phyloP scores from a whole-genome alignment of 2,113 vertebrate species.

The Takifugu flavidus region DNA sequence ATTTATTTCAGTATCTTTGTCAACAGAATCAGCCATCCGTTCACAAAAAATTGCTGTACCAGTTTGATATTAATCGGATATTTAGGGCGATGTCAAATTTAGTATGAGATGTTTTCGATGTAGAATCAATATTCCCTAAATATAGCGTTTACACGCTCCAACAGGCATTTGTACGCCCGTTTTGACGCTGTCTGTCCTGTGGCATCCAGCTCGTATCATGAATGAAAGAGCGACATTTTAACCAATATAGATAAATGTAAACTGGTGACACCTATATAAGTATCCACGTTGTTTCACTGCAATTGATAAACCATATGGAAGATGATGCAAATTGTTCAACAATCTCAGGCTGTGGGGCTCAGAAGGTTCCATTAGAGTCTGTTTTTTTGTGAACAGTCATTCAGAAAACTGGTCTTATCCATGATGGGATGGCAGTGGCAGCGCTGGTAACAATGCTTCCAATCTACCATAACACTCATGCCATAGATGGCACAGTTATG shows the following conservation, averaged over 20 bases:
- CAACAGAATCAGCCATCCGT: constrained; percentile 50
- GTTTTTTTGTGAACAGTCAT: constrained; percentile 42
- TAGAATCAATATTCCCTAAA: constrained; percentile 31
- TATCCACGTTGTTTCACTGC: constrained; percentile 1
- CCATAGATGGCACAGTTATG: too few species aligned
- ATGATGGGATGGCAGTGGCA: neutral
- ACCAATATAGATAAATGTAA: constrained; percentile 5
- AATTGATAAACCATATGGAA: constrained; percentile 13
- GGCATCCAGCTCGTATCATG: constrained; percentile 35
- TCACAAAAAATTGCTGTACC: constrained; percentile 16
- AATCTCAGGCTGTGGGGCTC: constrained; percentile 26
- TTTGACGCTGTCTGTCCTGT: constrained; percentile 40
- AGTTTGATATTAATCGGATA: constrained; percentile 16
- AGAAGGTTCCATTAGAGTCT: constrained; percentile 14
- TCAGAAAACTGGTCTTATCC: constrained; percentile 37
- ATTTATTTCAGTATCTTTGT: constrained; percentile 72
- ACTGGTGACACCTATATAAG: neutral
- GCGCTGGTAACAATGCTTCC: too few species aligned
- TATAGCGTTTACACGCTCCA: constrained; percentile 8
- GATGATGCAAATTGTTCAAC: too few species aligned
- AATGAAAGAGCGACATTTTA: constrained; percentile 48
- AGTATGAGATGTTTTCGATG: constrained; percentile 23
- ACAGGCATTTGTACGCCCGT: constrained; percentile 47
- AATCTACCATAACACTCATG: too few species aligned
- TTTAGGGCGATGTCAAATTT: constrained; percentile 24